phyloP scores from a whole-genome alignment of 1,140 invertebrate genomes.

The Condylostylus longicornis region DNA sequence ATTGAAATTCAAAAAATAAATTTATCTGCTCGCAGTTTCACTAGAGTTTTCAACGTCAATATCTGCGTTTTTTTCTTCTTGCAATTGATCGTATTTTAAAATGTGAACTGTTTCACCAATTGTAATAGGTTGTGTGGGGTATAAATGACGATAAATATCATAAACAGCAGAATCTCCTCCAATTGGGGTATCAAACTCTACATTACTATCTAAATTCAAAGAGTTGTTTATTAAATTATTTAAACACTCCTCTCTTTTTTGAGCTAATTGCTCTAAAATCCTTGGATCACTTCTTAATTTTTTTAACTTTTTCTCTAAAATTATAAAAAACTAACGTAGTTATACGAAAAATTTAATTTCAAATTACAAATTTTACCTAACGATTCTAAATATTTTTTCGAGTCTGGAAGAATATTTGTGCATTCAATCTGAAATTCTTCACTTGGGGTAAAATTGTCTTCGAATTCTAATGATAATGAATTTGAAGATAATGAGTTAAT shows the following conservation, averaged over 20 bases:
- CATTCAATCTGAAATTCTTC: constrained; percentile 4
- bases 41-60: background rate
- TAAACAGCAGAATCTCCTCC: constrained; percentile 14
- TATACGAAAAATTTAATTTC: background rate
- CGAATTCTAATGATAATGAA: constrained; percentile 23
- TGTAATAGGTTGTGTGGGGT: constrained; percentile 33
- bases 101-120: constrained; percentile 35
- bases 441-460: constrained; percentile 33
- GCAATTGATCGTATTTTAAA: constrained; percentile 34
- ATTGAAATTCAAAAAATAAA: background rate
- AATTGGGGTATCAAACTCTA: constrained; percentile 30
- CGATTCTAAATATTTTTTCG: constrained; percentile 19
- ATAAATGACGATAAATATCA: constrained; percentile 30
- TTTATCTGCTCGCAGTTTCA: constrained; percentile 4
- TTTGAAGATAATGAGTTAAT: too few species aligned
- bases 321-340: background rate
- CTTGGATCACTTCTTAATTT: constrained; percentile 34
- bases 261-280: constrained; percentile 32
- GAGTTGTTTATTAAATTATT: constrained; percentile 25
- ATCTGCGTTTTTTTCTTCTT: constrained; percentile 8
- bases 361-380: constrained; percentile 13
- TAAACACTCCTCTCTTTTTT: constrained; percentile 34
- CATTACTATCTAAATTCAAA: constrained; percentile 9
- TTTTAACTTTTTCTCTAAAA: constrained; percentile 34
- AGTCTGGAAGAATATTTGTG: constrained; percentile 23